Base-by-base conservation (phyloP, 2,888 invertebrate genomes). In the Nysson spinosus region DNA sequence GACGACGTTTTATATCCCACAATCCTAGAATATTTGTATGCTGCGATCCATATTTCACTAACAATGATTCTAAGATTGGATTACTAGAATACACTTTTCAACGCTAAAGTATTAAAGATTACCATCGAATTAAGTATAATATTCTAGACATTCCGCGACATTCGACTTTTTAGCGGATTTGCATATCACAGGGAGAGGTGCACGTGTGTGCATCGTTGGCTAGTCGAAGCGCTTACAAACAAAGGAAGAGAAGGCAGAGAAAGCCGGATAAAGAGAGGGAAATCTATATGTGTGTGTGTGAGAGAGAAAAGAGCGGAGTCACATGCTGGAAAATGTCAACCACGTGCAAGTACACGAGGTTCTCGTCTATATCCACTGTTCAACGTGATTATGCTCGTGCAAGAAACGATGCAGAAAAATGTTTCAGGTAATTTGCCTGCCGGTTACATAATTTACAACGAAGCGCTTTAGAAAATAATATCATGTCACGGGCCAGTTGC, bases 301-400 rank as follows among this genome's bases (percentile, higher is more conserved):
- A n/a, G n/a, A n/a, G n/a, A 22, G 34, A 28, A 43, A 14, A 39
- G 28, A 30, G 30, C 14, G 19, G 56, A 75, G 74, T 79, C 78
- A 72, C 62, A 73, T 72, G 72, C 70, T 56, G 69, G 78, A 63
- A 80, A 80, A 81, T 81, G 76, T 81, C 77, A 78, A 72, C 77
- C 81, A 80, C 80, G 81, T 81, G 81, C 72, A 63, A 55, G 46
- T 52, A 71, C 77, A 80, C 79, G 80, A 71, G 76, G 69, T 67
- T 47, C 70, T 58, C 51, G 67, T 49, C 28, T 58, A 17, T 63
- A 67, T 60, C 62, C 47, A n/a, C n/a, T 37, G 60, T 39, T 39
- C 73, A 50, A 49, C 54, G 63, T 71, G 72, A 65, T 55, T 65
- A 57, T 35, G 40, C 52, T 40, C 54, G 55, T 66, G 61, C 32